Conservation (phyloP, 2,888 invertebrate species). For the Athalia circularis region DNA sequence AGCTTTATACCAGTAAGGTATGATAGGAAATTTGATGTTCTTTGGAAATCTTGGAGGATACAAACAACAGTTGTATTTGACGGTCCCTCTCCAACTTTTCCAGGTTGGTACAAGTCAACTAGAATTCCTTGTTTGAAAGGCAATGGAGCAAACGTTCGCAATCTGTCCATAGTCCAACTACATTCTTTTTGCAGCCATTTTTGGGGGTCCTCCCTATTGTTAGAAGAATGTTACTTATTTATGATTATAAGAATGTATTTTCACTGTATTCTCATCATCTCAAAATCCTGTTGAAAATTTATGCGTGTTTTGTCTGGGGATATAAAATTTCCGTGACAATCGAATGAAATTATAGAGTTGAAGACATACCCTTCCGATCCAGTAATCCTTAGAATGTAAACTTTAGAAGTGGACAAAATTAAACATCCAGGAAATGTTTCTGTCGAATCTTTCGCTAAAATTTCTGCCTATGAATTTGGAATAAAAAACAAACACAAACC, state of each 20-base stretch:
- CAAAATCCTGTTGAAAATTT: too few relatives aligned
- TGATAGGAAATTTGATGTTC: slow-evolving; percentile 76
- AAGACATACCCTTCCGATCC: slow-evolving; percentile 72
- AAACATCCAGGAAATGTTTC: slow-evolving; percentile 74
- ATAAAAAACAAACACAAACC: not conserved
- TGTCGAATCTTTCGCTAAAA: slow-evolving; percentile 71
- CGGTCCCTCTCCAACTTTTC: slow-evolving; percentile 66
- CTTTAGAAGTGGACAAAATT: slow-evolving; percentile 76
- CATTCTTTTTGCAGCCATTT: slow-evolving; percentile 76
- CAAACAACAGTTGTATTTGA: slow-evolving; percentile 65
- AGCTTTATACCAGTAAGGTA: slow-evolving; percentile 73
- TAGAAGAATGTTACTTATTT: not conserved
- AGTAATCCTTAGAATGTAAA: slow-evolving; percentile 76
- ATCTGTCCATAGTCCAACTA: slow-evolving; percentile 74
- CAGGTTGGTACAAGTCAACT: slow-evolving; percentile 73
- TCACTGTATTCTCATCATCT: not conserved
- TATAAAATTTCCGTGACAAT: too few relatives aligned
- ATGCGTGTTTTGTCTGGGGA: too few relatives aligned
- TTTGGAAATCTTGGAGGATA: slow-evolving; percentile 76
- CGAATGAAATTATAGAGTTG: slow-evolving; percentile 1
- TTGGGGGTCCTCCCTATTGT: slow-evolving; percentile 74
- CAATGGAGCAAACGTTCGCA: slow-evolving; percentile 74
- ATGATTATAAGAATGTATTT: not conserved
- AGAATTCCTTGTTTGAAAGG: slow-evolving; percentile 77
- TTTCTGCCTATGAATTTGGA: slow-evolving; percentile 63